Evolutionary conservation across 2,797 vertebrate species (phyloP).

Genomic region (Poecilia gillii): DNA sequence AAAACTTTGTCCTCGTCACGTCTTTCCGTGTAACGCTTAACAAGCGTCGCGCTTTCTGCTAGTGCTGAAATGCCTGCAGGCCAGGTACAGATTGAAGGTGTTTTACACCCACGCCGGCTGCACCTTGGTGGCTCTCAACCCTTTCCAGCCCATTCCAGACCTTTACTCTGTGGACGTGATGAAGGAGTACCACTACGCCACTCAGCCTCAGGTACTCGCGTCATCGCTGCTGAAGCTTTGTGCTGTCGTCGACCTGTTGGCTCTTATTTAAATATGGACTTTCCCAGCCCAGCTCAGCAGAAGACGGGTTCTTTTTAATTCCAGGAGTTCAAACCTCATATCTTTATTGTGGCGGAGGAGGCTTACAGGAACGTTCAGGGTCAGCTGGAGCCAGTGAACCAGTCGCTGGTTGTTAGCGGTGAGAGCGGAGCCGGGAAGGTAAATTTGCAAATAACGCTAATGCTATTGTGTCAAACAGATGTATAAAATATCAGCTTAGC

Average conservation of each 20-base stretch:
- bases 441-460: constrained; percentile 31
- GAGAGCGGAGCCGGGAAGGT: constrained; percentile 99
- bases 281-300: constrained; percentile 2
- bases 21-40: constrained; percentile 9
- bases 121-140: constrained; percentile 95
- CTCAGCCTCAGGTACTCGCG: constrained; percentile 87
- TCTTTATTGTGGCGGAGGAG: constrained; percentile 94
- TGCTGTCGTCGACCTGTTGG: too few species aligned
- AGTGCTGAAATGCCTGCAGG: constrained; percentile 97
- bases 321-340: constrained; percentile 90
- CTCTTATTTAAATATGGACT: not conserved
- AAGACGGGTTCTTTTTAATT: constrained; percentile 8
- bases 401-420: constrained; percentile 95
- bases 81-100: constrained; percentile 84
- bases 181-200: constrained; percentile 89
- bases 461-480: not conserved
- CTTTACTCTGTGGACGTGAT: constrained; percentile 92
- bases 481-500: not conserved
- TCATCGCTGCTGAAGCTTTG: not conserved
- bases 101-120: constrained; percentile 98
- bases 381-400: constrained; percentile 87
- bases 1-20: not conserved
- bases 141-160: constrained; percentile 88
- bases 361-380: constrained; percentile 93
- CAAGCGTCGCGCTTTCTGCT: constrained; percentile 33